Conservation (phyloP, 2,888 invertebrate species). For the Malacosoma neustria region DNA sequence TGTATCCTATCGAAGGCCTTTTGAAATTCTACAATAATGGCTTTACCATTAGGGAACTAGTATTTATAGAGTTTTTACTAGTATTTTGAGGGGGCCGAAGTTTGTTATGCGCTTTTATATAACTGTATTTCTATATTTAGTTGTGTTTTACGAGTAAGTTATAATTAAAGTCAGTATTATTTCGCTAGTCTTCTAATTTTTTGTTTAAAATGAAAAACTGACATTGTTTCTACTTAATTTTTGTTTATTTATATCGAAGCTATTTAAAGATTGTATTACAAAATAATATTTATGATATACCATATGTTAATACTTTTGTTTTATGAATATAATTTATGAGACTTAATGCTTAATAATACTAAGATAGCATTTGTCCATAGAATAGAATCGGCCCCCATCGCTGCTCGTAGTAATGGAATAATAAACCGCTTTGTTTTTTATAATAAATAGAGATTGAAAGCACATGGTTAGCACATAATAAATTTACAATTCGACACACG, state of each 20-base stretch:
- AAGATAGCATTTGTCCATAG: not conserved
- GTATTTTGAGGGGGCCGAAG: conserved; percentile 2
- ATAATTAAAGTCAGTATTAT: not conserved
- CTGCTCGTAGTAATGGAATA: conserved; percentile 30
- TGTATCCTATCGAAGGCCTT: conserved; percentile 67
- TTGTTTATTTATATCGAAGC: not conserved
- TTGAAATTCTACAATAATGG: conserved; percentile 49
- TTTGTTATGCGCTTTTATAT: not conserved
- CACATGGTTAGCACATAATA: conserved; percentile 47
- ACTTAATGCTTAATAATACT: not conserved
- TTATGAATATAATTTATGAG: not conserved
- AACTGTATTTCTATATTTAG: no score
- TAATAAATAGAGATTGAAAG: conserved; percentile 48
- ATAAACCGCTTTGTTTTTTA: conserved; percentile 53
- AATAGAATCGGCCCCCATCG: not conserved
- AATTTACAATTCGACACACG: conserved; percentile 46
- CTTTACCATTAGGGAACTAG: conserved; percentile 47
- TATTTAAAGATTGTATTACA: no score
- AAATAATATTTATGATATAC: not conserved
- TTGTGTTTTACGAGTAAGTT: conserved; percentile 1
- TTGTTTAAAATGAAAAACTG: not conserved
- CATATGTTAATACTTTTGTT: not conserved
- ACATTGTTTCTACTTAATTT: not conserved
- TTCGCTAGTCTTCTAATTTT: not conserved
- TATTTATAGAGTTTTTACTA: conserved; percentile 35